Percentiles rank a stretch among this genome's conserved stretches.
These are phyloP conservation scores for Turdus rufiventris DNA, from an alignment of 2,113 vertebrate genomes.

Conservation along the genomic window DNA sequence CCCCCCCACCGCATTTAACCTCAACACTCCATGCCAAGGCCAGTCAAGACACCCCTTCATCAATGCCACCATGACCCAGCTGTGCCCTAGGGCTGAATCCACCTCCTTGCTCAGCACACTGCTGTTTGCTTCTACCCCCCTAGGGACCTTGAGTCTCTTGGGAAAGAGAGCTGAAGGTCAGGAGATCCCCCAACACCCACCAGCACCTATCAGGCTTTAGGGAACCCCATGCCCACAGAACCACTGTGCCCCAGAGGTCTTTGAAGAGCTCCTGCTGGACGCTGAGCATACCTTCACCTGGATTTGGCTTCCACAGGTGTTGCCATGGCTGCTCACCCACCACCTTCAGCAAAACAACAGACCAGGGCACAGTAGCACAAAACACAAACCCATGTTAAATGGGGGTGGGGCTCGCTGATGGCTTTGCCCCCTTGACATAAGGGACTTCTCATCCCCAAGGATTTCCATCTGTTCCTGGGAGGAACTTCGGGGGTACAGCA, in stretches of 20 bases:
- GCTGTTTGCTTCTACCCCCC: slow-evolving; percentile 71
- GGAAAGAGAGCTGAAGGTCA: slow-evolving; percentile 74
- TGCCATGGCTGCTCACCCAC: slow-evolving; percentile 23
- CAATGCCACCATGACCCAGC: slow-evolving; percentile 75
- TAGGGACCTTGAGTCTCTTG: slow-evolving; percentile 74
- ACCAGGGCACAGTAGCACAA: slow-evolving; percentile 44
- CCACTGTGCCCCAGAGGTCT: slow-evolving; percentile 33
- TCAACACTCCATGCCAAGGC: slow-evolving; percentile 6
- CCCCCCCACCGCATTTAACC: background rate
- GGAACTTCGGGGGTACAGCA: slow-evolving; percentile 40
- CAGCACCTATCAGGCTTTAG: background rate
- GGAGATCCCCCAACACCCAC: background rate
- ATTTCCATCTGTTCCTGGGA: slow-evolving; percentile 5
- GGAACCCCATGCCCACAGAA: background rate
- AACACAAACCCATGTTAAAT: background rate
- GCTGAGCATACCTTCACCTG: slow-evolving; percentile 76
- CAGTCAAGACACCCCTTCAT: slow-evolving; percentile 71
- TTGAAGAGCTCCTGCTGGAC: slow-evolving; percentile 73
- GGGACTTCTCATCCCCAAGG: slow-evolving; percentile 42
- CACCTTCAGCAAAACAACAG: slow-evolving; percentile 66
- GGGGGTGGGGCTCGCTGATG: fast-evolving
- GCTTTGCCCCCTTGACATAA: background rate
- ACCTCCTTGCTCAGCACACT: slow-evolving; percentile 73
- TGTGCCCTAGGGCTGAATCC: slow-evolving; percentile 75
- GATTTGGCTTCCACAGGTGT: slow-evolving; percentile 78